Evolutionary conservation across 2,888 invertebrate genomes (phyloP), one percentile per base, ranked within the genome.

Genomic region (Plagiodera versicolora): DNA sequence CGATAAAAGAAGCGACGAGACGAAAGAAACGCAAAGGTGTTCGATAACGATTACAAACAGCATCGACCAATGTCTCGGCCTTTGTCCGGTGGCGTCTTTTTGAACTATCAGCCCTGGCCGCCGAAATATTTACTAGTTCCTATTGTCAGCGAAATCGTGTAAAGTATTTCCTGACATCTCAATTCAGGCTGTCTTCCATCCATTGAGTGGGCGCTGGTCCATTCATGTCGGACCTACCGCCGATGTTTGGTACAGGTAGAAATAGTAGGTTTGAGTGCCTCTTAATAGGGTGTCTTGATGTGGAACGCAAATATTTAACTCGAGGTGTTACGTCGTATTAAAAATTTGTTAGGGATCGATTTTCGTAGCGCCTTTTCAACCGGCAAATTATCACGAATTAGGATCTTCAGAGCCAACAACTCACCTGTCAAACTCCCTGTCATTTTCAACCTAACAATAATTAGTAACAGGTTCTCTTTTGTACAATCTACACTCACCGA

Each of bases 141-240:
- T 67, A 71, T 76, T 77, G 77, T 77, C 72, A 69, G 61, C 69
- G 68, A 73, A 72, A 72, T 70, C 70, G 71, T 71, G 72, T 72
- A 74, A 70, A 68, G 68, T 71, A 75, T 77, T 75, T 74, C 72
- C 75, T 77, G 77, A 77, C 77, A 71, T 74, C 75, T 77, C 76
- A 77, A 76, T 76, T 76, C 75, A 74, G 59, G 63, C 52, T 48
- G 30, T 30, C 68, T 70, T 71, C n/a, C n/a, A n/a, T 76, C 74
- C 74, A 74, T 71, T 74, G 73, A 74, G 72, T 60, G 60, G 58
- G 63, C 60, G 59, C 45, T 54, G 2, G 57, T 51, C 45, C 65
- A 65, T 65, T 65, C 65, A 65, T 53, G 18, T 55, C 2, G 57
- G 65, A 65, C 65, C 65, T 32, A 65, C 65, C 65, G 17, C 63